phyloP scores from a whole-genome alignment of 2,888 invertebrate species.

The Leucophenga maculata region DNA sequence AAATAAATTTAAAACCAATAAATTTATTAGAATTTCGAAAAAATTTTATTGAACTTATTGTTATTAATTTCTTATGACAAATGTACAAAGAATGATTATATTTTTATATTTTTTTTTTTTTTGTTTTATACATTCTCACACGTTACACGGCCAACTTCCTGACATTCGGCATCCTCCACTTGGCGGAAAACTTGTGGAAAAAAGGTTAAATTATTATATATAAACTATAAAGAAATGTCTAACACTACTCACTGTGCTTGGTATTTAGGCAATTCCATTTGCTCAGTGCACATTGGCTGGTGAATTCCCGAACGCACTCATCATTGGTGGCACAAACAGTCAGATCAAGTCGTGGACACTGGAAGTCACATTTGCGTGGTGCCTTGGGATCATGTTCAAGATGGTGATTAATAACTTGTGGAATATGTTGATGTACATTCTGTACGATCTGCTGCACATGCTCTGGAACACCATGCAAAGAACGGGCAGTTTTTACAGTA shows the following conservation, averaged over 20 bases:
- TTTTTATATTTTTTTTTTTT: not conserved
- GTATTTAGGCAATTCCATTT: constrained; percentile 59
- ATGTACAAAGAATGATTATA: not conserved
- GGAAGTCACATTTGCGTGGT: constrained; percentile 51
- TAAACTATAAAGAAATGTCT: not conserved
- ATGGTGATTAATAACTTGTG: constrained; percentile 2
- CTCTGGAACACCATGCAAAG: not conserved
- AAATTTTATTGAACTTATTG: no score
- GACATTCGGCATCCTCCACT: constrained; percentile 54
- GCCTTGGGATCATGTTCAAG: not conserved
- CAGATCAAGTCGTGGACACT: constrained; percentile 48
- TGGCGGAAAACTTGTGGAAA: constrained; percentile 48
- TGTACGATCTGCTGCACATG: not conserved
- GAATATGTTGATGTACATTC: not conserved
- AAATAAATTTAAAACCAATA: no score
- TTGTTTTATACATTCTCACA: not conserved
- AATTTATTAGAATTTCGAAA: no score
- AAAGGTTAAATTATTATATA: not conserved
- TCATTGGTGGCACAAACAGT: constrained; percentile 54
- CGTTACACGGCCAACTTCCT: constrained; percentile 44
- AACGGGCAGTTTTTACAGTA: no score
- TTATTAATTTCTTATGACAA: not conserved
- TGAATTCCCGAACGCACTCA: constrained; percentile 53
- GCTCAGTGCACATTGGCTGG: constrained; percentile 54
- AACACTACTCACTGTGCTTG: constrained; percentile 48